These are phyloP conservation scores for Noctua fimbriata DNA, from an alignment of 2,888 invertebrate genomes.

Conservation along the genomic window DNA sequence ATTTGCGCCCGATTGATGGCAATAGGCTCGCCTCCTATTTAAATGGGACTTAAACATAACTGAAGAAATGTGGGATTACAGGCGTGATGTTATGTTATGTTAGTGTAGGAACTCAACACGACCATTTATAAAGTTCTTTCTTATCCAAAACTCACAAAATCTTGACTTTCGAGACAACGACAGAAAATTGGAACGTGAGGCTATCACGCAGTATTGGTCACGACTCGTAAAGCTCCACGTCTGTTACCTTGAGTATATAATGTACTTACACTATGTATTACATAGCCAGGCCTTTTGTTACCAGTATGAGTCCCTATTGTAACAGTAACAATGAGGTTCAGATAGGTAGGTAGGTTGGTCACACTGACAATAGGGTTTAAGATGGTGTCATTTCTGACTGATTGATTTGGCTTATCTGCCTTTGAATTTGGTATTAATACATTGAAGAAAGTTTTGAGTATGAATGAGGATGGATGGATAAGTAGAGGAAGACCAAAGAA, in stretches of 20 bases:
- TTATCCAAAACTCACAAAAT: conserved; percentile 44
- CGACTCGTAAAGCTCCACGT: conserved; percentile 43
- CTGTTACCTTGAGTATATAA: conserved; percentile 30
- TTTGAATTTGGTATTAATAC: background rate
- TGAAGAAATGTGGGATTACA: no score
- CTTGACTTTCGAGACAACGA: conserved; percentile 25
- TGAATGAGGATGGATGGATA: no score
- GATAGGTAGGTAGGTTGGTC: background rate
- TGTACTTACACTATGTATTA: conserved; percentile 38
- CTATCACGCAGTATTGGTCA: conserved; percentile 74
- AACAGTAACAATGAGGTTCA: conserved; percentile 10
- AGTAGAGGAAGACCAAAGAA: no score
- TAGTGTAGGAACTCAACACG: background rate
- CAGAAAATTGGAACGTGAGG: conserved; percentile 68
- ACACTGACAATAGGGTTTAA: conserved; percentile 5
- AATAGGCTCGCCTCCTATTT: no score
- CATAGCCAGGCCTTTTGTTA: conserved; percentile 48
- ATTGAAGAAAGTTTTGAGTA: no score
- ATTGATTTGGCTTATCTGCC: conserved; percentile 17
- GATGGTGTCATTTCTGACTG: background rate
- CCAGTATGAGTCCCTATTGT: conserved; percentile 25
- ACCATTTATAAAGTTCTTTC: background rate
- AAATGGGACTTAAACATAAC: no score
- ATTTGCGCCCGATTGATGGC: no score
- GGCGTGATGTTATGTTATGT: no score